These are phyloP conservation scores for Pachyseris speciosa DNA, from an alignment of 64 coral and sea anemone species.

Conservation along the genomic window DNA sequence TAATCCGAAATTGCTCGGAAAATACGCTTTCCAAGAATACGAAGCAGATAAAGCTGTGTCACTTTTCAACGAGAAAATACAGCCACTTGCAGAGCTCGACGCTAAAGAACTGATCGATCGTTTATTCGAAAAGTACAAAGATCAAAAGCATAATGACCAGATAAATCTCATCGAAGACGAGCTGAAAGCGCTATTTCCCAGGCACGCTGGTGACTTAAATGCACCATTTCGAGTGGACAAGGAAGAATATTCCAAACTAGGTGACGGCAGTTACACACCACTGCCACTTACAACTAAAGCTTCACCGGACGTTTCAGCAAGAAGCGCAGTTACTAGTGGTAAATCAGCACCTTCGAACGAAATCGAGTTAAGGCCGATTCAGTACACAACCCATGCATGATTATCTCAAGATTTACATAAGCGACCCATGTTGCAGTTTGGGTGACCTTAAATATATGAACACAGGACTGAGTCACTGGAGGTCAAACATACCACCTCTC, in stretches of 20 bases:
- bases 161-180: slow-evolving; percentile 25
- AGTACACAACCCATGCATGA: neutral
- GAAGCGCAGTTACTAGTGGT: neutral
- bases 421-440: too few species aligned
- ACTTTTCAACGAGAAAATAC: slow-evolving; percentile 72
- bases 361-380: neutral
- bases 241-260: neutral
- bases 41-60: slow-evolving; percentile 77
- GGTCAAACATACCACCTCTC: too few species aligned
- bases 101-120: slow-evolving; percentile 50
- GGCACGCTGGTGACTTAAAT: slow-evolving; percentile 31
- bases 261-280: neutral
- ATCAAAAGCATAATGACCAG: slow-evolving; percentile 14
- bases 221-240: slow-evolving; percentile 40
- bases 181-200: slow-evolving; percentile 60
- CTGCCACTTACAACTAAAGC: too few species aligned
- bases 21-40: slow-evolving; percentile 58
- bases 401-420: too few species aligned
- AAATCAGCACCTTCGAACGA: neutral
- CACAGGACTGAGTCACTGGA: too few species aligned
- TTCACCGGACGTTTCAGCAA: neutral
- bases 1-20: slow-evolving; percentile 45
- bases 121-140: slow-evolving; percentile 77
- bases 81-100: slow-evolving; percentile 62
- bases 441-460: too few species aligned